Evolutionary conservation across 2,113 vertebrate species (phyloP), one percentile per base, ranked within the genome.

Genomic region (Actenoides hombroni): DNA sequence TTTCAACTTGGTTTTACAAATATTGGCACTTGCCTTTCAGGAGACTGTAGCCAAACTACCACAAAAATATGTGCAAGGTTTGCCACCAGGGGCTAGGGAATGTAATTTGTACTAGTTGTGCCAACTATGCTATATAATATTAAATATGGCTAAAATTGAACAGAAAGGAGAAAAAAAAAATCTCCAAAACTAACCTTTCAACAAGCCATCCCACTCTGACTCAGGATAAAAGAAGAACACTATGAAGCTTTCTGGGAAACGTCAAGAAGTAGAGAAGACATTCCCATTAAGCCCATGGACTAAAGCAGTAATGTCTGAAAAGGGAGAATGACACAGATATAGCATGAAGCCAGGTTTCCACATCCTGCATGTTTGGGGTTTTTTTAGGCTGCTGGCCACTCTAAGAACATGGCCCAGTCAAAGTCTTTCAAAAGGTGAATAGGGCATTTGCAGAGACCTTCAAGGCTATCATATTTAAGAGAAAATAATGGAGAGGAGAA

Each of bases 281-380:
- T 56, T 75, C 28, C 6, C 21, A 63, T 77, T 63, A 56, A 73
- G 28, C 33, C 59, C 21, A 48, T 0, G 5, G 31, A 21, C 6
- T 60, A 26, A 10, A 83, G 19, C 14, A 86, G 15, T 5, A 23
- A 33, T 3, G 10, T 35, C 80, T 69, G 53, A 83, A 77, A 65
- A 0, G 0, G 42, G 39, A 68, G 16, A 56, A 28, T 5, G 24
- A 28, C 59, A 60, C 12, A 39, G 9, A 8, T 78, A 10, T 24
- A 16, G 18, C 19, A 48, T 3, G 13, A 89, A 63, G 18, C 25
- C 28, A 69, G 26, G 3, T 54, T 90, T 61, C 10, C 44, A 60
- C 19, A 48, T 8, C 11, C 25, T 23, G 4, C 3, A 12, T 39
- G 3, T 1, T 1, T 51, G 23, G 23, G 23, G 40, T 35, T 61